Conservation (phyloP, 2,797 vertebrate genomes). For the Hirundo rustica region DNA sequence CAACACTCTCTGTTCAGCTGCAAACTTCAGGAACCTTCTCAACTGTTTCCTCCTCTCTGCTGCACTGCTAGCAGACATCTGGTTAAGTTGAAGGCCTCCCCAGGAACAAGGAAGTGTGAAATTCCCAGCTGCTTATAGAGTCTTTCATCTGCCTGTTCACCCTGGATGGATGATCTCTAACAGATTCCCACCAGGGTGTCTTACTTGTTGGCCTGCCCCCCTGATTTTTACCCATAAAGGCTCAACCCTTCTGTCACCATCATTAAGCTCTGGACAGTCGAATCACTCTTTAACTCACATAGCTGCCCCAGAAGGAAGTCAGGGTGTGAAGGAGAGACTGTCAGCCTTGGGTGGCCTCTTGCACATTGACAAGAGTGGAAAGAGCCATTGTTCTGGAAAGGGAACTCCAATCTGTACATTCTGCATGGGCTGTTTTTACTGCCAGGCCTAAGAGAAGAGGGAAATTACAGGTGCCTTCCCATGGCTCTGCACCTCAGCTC, state of each 20-base stretch:
- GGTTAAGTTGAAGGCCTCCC: not conserved
- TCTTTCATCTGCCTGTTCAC: not conserved
- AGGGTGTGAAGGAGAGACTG: not conserved
- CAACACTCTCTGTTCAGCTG: not conserved
- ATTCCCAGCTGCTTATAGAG: not conserved
- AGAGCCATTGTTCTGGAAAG: not conserved
- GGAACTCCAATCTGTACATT: not conserved
- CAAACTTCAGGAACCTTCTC: not conserved
- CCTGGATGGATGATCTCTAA: not conserved
- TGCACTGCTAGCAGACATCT: not conserved
- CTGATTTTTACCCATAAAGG: not conserved
- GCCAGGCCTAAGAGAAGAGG: not conserved
- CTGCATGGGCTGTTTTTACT: not conserved
- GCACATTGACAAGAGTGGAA: not conserved
- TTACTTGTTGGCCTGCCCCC: not conserved
- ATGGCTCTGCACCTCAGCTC: not conserved
- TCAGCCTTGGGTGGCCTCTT: not conserved
- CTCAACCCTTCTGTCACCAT: not conserved
- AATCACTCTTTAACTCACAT: not conserved
- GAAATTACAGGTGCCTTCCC: not conserved
- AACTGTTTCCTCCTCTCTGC: not conserved
- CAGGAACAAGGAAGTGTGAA: not conserved
- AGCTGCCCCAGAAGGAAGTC: not conserved
- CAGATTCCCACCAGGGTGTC: not conserved
- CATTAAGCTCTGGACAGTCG: not conserved